Conservation (phyloP, 2,888 invertebrate genomes). For the Myopa tessellatipennis region DNA sequence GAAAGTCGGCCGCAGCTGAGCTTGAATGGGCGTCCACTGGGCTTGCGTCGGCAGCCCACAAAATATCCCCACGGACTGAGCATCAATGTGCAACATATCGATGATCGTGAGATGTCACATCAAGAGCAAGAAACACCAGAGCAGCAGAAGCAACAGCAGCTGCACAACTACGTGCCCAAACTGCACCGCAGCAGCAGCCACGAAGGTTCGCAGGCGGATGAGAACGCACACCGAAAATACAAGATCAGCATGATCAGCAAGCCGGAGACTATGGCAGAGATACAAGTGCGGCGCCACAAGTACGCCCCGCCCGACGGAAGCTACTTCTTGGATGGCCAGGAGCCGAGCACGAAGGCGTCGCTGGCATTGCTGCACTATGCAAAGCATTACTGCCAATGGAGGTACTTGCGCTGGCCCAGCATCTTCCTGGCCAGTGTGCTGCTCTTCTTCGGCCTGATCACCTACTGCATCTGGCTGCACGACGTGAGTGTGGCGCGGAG, state of each 20-base stretch:
- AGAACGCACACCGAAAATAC: slow-evolving; percentile 54
- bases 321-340: slow-evolving; percentile 57
- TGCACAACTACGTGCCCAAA: neutral
- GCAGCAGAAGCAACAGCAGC: slow-evolving; percentile 35
- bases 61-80: slow-evolving; percentile 62
- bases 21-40: slow-evolving; percentile 44
- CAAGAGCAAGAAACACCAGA: slow-evolving; percentile 40
- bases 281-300: slow-evolving; percentile 62
- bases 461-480: slow-evolving; percentile 62
- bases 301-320: slow-evolving; percentile 53
- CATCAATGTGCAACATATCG: slow-evolving; percentile 55
- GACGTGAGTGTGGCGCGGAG: slow-evolving; percentile 61
- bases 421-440: slow-evolving; percentile 59
- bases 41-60: slow-evolving; percentile 58
- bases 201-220: slow-evolving; percentile 35
- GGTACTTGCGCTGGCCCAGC: slow-evolving; percentile 61
- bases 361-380: slow-evolving; percentile 53
- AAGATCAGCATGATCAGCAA: slow-evolving; percentile 56
- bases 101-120: slow-evolving; percentile 46
- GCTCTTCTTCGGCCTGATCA: slow-evolving; percentile 62
- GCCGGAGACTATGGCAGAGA: slow-evolving; percentile 60
- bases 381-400: slow-evolving; percentile 58
- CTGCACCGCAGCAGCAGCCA: slow-evolving; percentile 21
- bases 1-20: slow-evolving; percentile 33
- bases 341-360: slow-evolving; percentile 54